A percentile compares a stretch with the other conserved stretches of the same genome.
These are phyloP conservation scores for Pontoporia blainvillei DNA, from an alignment of 2,113 vertebrate genomes.

Conservation along the genomic window DNA sequence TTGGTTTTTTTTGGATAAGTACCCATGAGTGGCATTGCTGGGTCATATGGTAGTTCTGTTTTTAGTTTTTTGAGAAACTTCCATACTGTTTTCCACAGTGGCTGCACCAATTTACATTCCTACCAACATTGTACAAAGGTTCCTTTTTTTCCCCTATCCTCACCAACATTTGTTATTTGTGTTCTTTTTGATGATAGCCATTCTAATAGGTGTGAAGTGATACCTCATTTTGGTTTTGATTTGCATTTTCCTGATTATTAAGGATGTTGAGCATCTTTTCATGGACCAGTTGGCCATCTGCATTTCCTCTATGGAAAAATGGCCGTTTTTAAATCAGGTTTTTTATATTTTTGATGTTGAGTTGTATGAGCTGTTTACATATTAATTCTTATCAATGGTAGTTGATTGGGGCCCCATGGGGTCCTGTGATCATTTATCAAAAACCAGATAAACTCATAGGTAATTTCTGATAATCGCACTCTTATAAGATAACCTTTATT, in stretches of 20 bases:
- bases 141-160: background rate
- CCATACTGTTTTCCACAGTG: background rate
- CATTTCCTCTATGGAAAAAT: background rate
- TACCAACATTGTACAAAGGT: background rate
- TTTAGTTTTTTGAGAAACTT: background rate
- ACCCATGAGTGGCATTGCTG: background rate
- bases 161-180: background rate
- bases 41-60: background rate
- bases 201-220: background rate
- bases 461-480: background rate
- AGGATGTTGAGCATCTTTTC: background rate
- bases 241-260: background rate
- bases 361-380: background rate
- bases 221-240: background rate
- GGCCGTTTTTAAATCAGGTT: background rate
- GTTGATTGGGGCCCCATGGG: background rate
- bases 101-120: background rate
- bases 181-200: background rate
- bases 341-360: background rate
- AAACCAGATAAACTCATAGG: background rate
- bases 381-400: background rate
- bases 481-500: background rate
- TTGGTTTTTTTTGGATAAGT: background rate
- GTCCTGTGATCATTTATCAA: background rate
- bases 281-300: background rate